Conservation (phyloP, 2,888 invertebrate genomes). For the Lobophora halterata region DNA sequence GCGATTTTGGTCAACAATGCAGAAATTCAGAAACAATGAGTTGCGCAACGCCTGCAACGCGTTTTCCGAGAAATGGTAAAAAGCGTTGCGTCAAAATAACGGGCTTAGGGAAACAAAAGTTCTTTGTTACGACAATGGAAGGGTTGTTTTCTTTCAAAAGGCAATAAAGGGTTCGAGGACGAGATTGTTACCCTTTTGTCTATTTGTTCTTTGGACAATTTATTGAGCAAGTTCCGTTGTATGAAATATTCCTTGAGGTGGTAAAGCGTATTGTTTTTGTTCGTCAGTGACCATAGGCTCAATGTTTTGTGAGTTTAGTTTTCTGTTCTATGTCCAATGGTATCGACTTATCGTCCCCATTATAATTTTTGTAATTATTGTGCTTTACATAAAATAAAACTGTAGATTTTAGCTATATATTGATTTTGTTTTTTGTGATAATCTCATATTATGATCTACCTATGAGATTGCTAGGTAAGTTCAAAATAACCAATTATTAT, state of each 20-base stretch:
- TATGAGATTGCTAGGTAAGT: no score
- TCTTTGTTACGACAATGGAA: conserved; percentile 62
- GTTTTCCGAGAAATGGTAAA: conserved; percentile 58
- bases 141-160: conserved; percentile 70
- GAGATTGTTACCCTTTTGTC: conserved; percentile 66
- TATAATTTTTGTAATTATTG: not conserved
- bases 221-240: conserved; percentile 64
- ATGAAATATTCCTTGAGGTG: conserved; percentile 36
- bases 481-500: no score
- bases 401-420: no score
- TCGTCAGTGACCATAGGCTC: conserved; percentile 21
- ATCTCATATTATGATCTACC: no score
- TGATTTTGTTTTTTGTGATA: no score
- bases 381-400: no score
- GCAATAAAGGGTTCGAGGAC: conserved; percentile 67
- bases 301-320: conserved; percentile 10
- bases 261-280: conserved; percentile 11
- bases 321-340: not conserved
- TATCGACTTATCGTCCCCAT: conserved; percentile 7
- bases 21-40: conserved; percentile 29
- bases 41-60: conserved; percentile 33
- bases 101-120: conserved; percentile 55
- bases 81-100: conserved; percentile 66
- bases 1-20: conserved; percentile 16
- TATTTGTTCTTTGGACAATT: conserved; percentile 53